phyloP scores from a whole-genome alignment of 2,888 invertebrate genomes.

The Mesochorus sp. region DNA sequence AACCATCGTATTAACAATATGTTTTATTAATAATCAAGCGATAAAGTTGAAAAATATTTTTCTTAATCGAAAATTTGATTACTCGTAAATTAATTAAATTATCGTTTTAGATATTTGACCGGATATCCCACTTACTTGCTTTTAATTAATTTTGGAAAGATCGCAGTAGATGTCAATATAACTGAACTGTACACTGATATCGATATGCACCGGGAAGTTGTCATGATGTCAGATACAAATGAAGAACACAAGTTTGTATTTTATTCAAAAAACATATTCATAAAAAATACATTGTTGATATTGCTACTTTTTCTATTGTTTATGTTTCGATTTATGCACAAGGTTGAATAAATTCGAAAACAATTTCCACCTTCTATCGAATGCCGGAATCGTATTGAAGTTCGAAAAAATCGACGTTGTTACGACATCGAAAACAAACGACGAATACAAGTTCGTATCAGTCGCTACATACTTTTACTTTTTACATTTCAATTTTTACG shows the following conservation, averaged over 20 bases:
- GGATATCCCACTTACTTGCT: slow-evolving; percentile 68
- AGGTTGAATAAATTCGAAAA: background rate
- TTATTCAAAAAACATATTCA: too few species aligned
- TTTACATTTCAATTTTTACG: too few species aligned
- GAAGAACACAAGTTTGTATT: slow-evolving; percentile 10
- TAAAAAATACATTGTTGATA: background rate
- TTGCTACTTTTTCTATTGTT: background rate
- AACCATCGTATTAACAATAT: background rate
- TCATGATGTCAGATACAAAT: slow-evolving; percentile 35
- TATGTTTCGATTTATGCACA: background rate
- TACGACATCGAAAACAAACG: background rate
- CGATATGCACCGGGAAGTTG: slow-evolving; percentile 64
- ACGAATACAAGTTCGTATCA: background rate
- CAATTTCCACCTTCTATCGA: background rate
- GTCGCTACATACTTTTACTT: slow-evolving; percentile 58
- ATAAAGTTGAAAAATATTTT: background rate
- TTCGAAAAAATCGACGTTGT: background rate
- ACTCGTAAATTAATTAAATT: background rate
- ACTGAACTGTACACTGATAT: slow-evolving; percentile 67
- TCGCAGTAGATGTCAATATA: slow-evolving; percentile 66
- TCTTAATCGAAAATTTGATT: background rate
- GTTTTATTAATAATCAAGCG: background rate
- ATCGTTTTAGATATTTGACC: slow-evolving; percentile 65
- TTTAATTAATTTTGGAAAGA: slow-evolving; percentile 69
- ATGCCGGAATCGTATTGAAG: slow-evolving; percentile 27